phyloP scores from a whole-genome alignment of 2,888 invertebrate genomes.

The Lithophane semibrunnea region DNA sequence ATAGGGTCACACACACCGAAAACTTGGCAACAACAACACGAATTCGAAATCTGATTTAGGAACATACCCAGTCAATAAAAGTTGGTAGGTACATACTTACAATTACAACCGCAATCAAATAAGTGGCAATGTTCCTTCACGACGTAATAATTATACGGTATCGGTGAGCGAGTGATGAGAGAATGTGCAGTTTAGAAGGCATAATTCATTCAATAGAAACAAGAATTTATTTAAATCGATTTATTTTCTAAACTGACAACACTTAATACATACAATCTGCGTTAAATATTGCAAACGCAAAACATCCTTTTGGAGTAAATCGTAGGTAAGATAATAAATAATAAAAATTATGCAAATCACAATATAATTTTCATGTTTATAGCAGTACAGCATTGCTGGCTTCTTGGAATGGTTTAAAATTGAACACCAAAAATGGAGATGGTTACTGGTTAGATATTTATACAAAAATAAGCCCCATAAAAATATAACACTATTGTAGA shows the following conservation, averaged over 20 bases:
- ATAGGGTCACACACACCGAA: neutral
- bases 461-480: slow-evolving; percentile 68
- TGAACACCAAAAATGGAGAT: slow-evolving; percentile 71
- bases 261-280: slow-evolving; percentile 55
- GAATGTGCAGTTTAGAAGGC: too few relatives aligned
- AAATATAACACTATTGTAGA: slow-evolving; percentile 35
- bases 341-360: slow-evolving; percentile 67
- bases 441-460: slow-evolving; percentile 66
- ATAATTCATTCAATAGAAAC: slow-evolving; percentile 15
- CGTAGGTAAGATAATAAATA: slow-evolving; percentile 55
- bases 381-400: slow-evolving; percentile 59
- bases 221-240: slow-evolving; percentile 50
- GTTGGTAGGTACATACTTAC: neutral
- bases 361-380: slow-evolving; percentile 58
- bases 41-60: neutral
- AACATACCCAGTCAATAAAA: neutral
- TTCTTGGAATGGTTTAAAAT: slow-evolving; percentile 81
- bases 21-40: neutral
- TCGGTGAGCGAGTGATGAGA: neutral
- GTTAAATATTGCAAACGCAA: slow-evolving; percentile 56
- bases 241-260: slow-evolving; percentile 66
- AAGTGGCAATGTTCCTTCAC: neutral
- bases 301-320: slow-evolving; percentile 53
- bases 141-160: neutral
- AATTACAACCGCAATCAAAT: neutral